These are phyloP conservation scores for Acrossocheilus wenchowensis DNA, from an alignment of 2,797 vertebrate genomes.

Conservation along the genomic window DNA sequence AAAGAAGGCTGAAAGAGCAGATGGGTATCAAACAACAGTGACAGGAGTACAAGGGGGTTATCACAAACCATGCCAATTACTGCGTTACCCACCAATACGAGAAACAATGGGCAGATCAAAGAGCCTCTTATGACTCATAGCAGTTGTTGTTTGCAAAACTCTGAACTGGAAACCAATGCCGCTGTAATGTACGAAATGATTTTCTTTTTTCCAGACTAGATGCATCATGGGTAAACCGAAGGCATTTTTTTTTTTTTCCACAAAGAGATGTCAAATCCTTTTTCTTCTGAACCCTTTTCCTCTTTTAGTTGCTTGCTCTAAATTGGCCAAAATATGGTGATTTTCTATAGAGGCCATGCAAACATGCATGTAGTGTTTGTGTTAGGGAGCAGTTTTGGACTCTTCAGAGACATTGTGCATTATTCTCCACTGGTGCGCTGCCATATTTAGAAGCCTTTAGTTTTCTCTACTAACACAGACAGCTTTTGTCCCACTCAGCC, in stretches of 20 bases:
- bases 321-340: slow-evolving; percentile 24
- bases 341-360: neutral
- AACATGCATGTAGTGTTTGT: slow-evolving; percentile 23
- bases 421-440: slow-evolving; percentile 10
- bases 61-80: slow-evolving; percentile 76
- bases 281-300: neutral
- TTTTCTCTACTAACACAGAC: slow-evolving; percentile 11
- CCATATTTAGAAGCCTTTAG: slow-evolving; percentile 36
- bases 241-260: neutral
- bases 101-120: slow-evolving; percentile 47
- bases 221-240: neutral
- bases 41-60: slow-evolving; percentile 68
- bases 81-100: slow-evolving; percentile 62
- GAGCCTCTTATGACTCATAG: slow-evolving; percentile 30
- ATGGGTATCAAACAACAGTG: slow-evolving; percentile 72
- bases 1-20: slow-evolving; percentile 61
- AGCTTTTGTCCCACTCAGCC: neutral
- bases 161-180: slow-evolving; percentile 7
- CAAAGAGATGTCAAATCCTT: neutral
- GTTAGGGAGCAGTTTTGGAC: neutral
- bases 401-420: neutral
- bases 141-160: slow-evolving; percentile 36
- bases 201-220: neutral
- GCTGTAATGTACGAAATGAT: neutral
- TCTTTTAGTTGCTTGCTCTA: neutral